Conservation (phyloP, 92 coral and sea anemone species). For the Micromussa lordhowensis region DNA sequence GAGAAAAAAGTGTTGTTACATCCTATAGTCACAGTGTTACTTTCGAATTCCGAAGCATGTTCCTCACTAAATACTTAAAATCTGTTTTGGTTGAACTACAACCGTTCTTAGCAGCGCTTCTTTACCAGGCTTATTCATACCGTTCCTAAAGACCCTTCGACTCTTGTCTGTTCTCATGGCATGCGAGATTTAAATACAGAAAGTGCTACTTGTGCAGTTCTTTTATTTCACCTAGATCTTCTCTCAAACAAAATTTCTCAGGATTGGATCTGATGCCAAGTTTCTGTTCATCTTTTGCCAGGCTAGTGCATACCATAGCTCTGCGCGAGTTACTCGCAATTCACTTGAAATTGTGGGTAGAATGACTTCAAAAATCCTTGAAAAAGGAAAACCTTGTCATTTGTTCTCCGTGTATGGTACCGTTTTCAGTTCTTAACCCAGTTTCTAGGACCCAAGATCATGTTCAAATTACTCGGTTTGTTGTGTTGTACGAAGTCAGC, state of each 20-base stretch:
- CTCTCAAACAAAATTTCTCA: not conserved
- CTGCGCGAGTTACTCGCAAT: not conserved
- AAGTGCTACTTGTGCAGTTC: not conserved
- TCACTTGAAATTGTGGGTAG: not conserved
- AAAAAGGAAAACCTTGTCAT: not conserved
- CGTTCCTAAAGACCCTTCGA: not conserved
- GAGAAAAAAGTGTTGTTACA: conserved; percentile 1
- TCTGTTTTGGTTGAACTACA: not conserved
- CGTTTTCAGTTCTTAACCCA: not conserved
- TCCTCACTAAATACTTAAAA: not conserved
- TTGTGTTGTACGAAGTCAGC: not conserved
- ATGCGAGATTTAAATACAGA: not conserved
- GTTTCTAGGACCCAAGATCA: not conserved
- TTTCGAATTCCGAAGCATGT: conserved; percentile 18
- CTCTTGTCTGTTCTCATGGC: not conserved
- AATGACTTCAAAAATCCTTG: not conserved
- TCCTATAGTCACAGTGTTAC: not conserved
- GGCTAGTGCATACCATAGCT: not conserved
- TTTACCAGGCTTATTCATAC: not conserved
- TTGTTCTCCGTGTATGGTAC: not conserved
- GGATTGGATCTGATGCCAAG: not conserved
- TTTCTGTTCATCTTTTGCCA: not conserved
- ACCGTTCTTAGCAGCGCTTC: conserved; percentile 9
- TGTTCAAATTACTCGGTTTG: not conserved
- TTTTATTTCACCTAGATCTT: not conserved